Evolutionary conservation across 2,113 vertebrate genomes (phyloP), one percentile per base, ranked within the genome.

Genomic region (Felis catus): DNA sequence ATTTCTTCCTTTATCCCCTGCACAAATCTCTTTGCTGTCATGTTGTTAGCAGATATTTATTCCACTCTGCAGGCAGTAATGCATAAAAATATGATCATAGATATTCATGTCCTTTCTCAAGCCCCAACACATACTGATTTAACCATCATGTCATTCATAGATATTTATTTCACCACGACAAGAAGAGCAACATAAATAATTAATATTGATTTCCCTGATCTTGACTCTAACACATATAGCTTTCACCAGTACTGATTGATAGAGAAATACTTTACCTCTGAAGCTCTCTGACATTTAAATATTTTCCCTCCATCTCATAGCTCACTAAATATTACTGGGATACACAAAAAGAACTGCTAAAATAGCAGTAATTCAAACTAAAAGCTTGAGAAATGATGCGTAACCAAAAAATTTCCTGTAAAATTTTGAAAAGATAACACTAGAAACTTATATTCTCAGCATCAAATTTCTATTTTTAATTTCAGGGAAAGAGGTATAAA

Each of bases 1-100:
- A 83, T 33, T 86, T 96, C 79, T 95, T 27, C 73, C 45, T 79
- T 81, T 55, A n/a, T 71, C 27, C 41, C 51, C 71, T 86, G 63
- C 41, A 51, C 68, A 96, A 91, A 93, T 86, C 81, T 91, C 68
- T 76, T 82, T 83, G 66, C 33, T 89, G 84, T 92, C 92, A 94
- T 68, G 33, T 86, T 92, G 89, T 97, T 94, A 95, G 92, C 66
- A 68, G 90, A 74, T 93, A 96, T 95, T 96, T 97, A 97, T 97
- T 96, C 36, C 45, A 91, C 11, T 85, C 70, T 84, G 29, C 39
- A 89, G 74, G 85, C 71, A 95, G 66, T 97, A 85, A 82, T 83
- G 65, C 95, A 97, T 96, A 97, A 91, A 97, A 97, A 91, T 97
- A 82, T 58, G 87, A 92, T 89, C 89, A 93, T 85, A 98, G 95